phyloP scores from a whole-genome alignment of 2,797 vertebrate species.

The Lacerta viridis region DNA sequence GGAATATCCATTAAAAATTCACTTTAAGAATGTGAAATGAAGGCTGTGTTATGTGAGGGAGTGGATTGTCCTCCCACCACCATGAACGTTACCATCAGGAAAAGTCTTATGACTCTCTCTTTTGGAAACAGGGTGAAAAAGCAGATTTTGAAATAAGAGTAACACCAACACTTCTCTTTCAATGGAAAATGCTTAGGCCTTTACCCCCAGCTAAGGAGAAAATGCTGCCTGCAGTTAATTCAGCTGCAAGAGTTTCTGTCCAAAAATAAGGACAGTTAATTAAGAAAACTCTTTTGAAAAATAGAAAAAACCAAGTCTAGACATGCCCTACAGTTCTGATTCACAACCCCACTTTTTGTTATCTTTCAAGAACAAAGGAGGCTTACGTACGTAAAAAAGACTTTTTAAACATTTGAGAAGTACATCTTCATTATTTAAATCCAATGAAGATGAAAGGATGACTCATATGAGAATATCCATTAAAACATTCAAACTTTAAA shows the following conservation, averaged over 20 bases:
- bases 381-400: conserved; percentile 21
- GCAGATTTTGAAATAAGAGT: conserved; percentile 62
- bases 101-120: no score
- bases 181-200: conserved; percentile 43
- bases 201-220: neutral
- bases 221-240: conserved; percentile 28
- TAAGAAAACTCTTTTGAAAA: no score
- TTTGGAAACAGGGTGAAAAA: no score
- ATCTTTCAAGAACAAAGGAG: conserved; percentile 47
- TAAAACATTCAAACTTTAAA: conserved; percentile 13
- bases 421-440: neutral
- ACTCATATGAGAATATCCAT: neutral
- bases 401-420: conserved; percentile 6
- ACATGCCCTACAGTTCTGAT: no score
- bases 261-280: no score
- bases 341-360: no score
- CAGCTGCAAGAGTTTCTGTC: conserved; percentile 42
- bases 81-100: no score
- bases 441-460: conserved; percentile 9
- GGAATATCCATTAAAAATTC: no score
- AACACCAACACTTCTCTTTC: conserved; percentile 64
- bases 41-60: no score
- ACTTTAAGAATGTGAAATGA: no score
- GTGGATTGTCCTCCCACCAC: no score
- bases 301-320: no score